phyloP scores from a whole-genome alignment of 2,113 vertebrate species.

The Climacteris rufus region DNA sequence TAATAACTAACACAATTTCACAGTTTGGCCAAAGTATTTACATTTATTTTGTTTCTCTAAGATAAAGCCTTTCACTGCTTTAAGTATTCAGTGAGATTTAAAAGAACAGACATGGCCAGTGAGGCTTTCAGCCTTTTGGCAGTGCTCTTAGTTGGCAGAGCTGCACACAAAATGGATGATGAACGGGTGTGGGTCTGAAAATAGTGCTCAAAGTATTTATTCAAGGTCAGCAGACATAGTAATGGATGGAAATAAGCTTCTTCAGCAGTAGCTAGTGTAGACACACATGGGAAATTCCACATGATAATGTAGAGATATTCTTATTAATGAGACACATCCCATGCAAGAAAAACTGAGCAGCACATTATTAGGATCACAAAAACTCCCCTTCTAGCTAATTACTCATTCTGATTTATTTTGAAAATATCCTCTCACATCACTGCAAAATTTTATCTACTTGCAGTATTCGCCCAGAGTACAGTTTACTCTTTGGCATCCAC shows the following conservation, averaged over 20 bases:
- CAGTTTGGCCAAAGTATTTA: not conserved
- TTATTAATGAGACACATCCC: not conserved
- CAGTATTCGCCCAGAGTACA: not conserved
- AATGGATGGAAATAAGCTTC: not conserved
- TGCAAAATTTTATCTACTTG: not conserved
- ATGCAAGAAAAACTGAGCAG: not conserved
- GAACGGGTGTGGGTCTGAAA: not conserved
- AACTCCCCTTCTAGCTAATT: not conserved
- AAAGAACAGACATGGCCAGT: not conserved
- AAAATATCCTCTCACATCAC: not conserved
- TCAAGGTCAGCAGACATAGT: not conserved
- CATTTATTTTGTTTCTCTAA: not conserved
- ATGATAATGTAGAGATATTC: not conserved
- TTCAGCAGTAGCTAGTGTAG: not conserved
- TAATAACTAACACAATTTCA: not conserved
- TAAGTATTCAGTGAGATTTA: not conserved
- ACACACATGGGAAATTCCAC: not conserved
- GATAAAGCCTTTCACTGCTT: not conserved
- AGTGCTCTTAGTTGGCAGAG: not conserved
- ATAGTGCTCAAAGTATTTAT: not conserved
- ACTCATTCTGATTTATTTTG: not conserved
- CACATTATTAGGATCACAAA: constrained; percentile 39
- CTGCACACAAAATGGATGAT: not conserved
- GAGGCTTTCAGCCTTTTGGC: not conserved
- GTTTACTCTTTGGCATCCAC: not conserved